Evolutionary conservation across 2,113 vertebrate species (phyloP), one percentile per base, ranked within the genome.

Genomic region (Muntiacus reevesi): DNA sequence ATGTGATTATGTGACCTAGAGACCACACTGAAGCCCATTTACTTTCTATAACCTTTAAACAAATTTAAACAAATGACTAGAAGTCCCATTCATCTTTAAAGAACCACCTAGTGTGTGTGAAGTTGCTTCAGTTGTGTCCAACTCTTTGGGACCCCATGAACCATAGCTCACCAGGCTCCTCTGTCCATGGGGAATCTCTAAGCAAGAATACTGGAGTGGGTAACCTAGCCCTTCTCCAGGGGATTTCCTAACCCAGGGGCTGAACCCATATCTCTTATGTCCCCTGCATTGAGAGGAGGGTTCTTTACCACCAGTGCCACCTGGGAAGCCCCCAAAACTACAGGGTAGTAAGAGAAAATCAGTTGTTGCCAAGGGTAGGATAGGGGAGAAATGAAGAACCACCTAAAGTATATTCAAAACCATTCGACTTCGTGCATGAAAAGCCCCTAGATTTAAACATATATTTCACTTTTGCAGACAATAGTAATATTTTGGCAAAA

Each of bases 1-100:
- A 67, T 55, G 50, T 96, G 79, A 76, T 67, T 87, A 74, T 23
- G 47, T 79, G 74, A 95, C 89, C 62, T 19, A 27, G 25, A 85
- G 60, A 85, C 79, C 88, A 95, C 50, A 93, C 28, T 47, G 59
- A 33, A 50, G 47, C n/a, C 47, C 76, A n/a, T 97, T 95, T 98
- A 79, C 90, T 94, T 94, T 82, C 45, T 83, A 43, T 74, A 62
- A 16, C 59, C 74, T 97, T 98, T 97, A 67, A 81, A 87, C 60
- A 2, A 81, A 96, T 98, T 97, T 78, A 97, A 87, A 95, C 81
- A 95, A 97, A 97, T 91, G 84, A 92, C 36, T 33, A 43, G 97
- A 93, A 54, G 50, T 40, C 11, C 89, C 91, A 96, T 95, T 95
- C 95, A 98, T 98, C 95, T 93, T 91, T 83, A 96, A 95, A 86